These are phyloP conservation scores for Nansenia antarctica DNA, from an alignment of 2,113 vertebrate species.

Conservation along the genomic window DNA sequence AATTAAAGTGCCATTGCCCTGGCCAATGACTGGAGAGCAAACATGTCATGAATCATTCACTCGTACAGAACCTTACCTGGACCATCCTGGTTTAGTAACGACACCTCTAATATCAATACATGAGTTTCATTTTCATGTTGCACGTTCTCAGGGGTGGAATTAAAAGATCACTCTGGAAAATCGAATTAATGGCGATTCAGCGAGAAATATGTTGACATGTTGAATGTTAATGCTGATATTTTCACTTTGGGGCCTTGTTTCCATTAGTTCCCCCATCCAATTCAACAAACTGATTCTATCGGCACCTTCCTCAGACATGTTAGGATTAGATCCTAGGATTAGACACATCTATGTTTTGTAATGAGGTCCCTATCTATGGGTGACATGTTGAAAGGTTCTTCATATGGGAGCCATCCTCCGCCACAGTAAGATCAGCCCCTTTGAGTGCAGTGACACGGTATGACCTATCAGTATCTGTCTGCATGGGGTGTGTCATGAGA, in stretches of 20 bases:
- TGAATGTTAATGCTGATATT: too few species aligned
- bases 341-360: background rate
- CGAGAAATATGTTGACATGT: too few species aligned
- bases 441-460: background rate
- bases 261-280: too few species aligned
- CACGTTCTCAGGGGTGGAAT: too few species aligned
- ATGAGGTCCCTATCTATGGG: background rate
- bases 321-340: too few species aligned
- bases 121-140: too few species aligned
- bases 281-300: too few species aligned
- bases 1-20: conserved; percentile 43
- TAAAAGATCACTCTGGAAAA: too few species aligned
- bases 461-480: background rate
- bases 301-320: too few species aligned
- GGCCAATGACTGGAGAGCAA: conserved; percentile 38
- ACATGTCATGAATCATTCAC: conserved; percentile 41
- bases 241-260: too few species aligned
- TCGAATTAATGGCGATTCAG: too few species aligned
- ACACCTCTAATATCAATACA: too few species aligned
- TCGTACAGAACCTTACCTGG: conserved; percentile 8
- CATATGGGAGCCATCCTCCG: background rate
- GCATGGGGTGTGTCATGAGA: background rate
- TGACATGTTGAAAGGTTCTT: background rate
- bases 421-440: background rate
- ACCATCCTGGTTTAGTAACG: background rate